Evolutionary conservation across 2,888 invertebrate genomes (phyloP).

Genomic region (Polymixis lichenea): DNA sequence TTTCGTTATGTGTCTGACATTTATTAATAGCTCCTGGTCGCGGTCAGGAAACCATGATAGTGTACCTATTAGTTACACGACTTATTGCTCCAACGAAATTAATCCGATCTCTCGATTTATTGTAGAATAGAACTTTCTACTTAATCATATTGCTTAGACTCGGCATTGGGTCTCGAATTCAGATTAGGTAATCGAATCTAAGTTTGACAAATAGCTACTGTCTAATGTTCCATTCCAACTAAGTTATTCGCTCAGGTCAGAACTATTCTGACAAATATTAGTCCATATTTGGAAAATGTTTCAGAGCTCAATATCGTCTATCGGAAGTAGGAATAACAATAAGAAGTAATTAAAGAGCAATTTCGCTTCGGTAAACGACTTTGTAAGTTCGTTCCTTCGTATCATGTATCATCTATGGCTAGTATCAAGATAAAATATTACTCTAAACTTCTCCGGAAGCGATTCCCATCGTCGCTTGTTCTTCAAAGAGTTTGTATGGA

Average conservation of each 20-base stretch:
- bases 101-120: conserved; percentile 47
- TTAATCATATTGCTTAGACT: conserved; percentile 67
- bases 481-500: conserved; percentile 78
- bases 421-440: conserved; percentile 71
- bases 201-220: conserved; percentile 56
- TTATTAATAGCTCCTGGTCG: conserved; percentile 76
- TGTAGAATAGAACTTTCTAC: conserved; percentile 52
- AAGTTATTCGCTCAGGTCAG: conserved; percentile 43
- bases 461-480: conserved; percentile 73
- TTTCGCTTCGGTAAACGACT: conserved; percentile 48
- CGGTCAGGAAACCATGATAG: conserved; percentile 48
- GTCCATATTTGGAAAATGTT: conserved; percentile 52
- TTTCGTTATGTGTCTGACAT: conserved; percentile 75
- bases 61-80: conserved; percentile 53
- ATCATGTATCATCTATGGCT: conserved; percentile 62
- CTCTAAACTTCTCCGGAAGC: conserved; percentile 70
- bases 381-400: conserved; percentile 24
- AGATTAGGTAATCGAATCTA: conserved; percentile 58
- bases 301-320: conserved; percentile 41
- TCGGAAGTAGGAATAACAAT: conserved; percentile 50
- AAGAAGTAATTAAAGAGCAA: conserved; percentile 54
- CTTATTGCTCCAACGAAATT: conserved; percentile 54
- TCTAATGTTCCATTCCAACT: conserved; percentile 31
- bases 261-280: conserved; percentile 56
- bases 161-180: conserved; percentile 32